A percentile compares a stretch with the other conserved stretches of the same genome.
These are phyloP conservation scores for Atopsyche davidsoni DNA, from an alignment of 1,140 invertebrate species.

Conservation along the genomic window DNA sequence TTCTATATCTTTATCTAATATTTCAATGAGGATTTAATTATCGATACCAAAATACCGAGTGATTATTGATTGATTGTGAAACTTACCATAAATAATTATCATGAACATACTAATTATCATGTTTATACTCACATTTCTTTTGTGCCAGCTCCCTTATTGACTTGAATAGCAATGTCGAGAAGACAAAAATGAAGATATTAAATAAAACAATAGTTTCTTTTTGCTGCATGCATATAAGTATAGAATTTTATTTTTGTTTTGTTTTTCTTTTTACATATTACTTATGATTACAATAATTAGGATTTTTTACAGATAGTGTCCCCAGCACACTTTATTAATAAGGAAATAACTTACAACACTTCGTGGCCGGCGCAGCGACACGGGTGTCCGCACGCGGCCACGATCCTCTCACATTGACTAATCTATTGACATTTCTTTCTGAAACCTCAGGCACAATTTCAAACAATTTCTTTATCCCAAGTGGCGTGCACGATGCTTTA, in stretches of 20 bases:
- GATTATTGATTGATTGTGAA: too few species aligned
- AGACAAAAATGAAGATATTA: too few species aligned
- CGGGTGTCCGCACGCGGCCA: neutral
- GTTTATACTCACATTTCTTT: too few species aligned
- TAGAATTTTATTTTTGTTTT: constrained; percentile 32
- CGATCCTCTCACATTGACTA: constrained; percentile 21
- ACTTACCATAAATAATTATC: too few species aligned
- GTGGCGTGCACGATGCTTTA: constrained; percentile 19
- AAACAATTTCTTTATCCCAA: constrained; percentile 26
- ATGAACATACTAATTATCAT: too few species aligned
- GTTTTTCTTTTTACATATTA: constrained; percentile 30
- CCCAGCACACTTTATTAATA: constrained; percentile 21
- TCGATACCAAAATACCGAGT: too few species aligned
- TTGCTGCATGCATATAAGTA: constrained; percentile 33
- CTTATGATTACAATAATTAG: constrained; percentile 32
- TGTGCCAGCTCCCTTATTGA: too few species aligned
- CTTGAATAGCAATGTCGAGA: too few species aligned
- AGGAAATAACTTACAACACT: constrained; percentile 22
- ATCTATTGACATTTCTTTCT: constrained; percentile 26
- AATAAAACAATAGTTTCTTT: constrained; percentile 25
- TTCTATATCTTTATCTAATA: too few species aligned
- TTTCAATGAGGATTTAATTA: too few species aligned
- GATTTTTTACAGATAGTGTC: constrained; percentile 30
- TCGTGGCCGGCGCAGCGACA: too few species aligned
- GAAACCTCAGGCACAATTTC: constrained; percentile 28